Conservation (phyloP, 2,113 vertebrate species). For the Mus pahari region DNA sequence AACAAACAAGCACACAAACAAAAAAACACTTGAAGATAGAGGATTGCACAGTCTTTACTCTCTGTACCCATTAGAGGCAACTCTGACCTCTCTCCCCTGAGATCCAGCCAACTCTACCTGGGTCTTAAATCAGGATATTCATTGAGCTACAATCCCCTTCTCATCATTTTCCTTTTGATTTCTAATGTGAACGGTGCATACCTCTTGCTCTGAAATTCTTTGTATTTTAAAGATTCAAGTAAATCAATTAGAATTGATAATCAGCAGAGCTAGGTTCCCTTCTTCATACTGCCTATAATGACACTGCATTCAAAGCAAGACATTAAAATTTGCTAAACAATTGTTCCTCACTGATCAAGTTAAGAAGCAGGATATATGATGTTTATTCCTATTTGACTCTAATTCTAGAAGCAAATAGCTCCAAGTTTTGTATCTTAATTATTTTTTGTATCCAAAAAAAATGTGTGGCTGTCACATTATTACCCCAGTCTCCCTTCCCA, state of each 20-base stretch:
- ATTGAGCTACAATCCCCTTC: not conserved
- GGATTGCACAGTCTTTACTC: not conserved
- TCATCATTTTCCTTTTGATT: not conserved
- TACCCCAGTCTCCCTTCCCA: not conserved
- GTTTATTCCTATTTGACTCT: not conserved
- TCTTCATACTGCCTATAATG: not conserved
- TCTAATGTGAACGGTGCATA: not conserved
- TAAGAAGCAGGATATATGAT: not conserved
- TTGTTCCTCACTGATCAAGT: not conserved
- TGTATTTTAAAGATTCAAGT: conserved; percentile 13
- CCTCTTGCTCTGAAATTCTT: not conserved
- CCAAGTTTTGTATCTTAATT: not conserved
- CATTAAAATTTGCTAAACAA: conserved; percentile 13
- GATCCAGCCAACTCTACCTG: not conserved
- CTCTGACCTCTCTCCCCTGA: not conserved
- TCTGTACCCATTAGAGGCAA: not conserved
- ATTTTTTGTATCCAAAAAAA: not conserved
- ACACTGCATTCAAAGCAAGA: conserved; percentile 8
- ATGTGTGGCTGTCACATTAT: not conserved
- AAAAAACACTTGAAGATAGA: not conserved
- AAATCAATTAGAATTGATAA: conserved; percentile 36
- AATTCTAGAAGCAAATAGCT: not conserved
- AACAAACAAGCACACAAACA: no score
- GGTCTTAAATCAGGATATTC: not conserved
- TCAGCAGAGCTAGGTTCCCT: not conserved